These are phyloP conservation scores for Silurus lanzhouensis DNA, from an alignment of 2,797 vertebrate species.

Conservation along the genomic window DNA sequence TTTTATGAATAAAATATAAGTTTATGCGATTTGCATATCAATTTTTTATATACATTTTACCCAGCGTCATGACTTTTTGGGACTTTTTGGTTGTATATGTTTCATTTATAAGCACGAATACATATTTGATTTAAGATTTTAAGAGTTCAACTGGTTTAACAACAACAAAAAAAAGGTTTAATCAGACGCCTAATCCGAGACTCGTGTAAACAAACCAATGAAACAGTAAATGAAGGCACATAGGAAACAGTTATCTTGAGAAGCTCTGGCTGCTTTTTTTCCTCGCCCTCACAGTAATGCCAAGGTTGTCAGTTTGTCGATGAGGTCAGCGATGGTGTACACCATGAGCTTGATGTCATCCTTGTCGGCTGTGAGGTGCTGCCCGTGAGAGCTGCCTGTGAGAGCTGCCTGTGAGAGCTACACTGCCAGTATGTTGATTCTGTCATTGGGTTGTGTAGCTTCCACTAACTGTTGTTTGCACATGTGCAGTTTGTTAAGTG, in stretches of 20 bases:
- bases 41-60: too few species aligned
- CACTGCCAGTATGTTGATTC: too few species aligned
- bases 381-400: constrained; percentile 69
- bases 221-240: constrained; percentile 56
- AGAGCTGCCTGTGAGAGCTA: constrained; percentile 59
- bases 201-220: constrained; percentile 14
- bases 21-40: too few species aligned
- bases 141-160: too few species aligned
- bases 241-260: constrained; percentile 53
- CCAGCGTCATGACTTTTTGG: too few species aligned
- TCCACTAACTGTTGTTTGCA: too few species aligned
- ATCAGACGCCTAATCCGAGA: constrained; percentile 28
- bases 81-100: too few species aligned
- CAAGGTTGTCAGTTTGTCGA: constrained; percentile 89
- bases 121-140: too few species aligned
- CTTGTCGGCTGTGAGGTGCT: constrained; percentile 74
- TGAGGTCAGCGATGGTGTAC: constrained; percentile 95
- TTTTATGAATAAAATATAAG: too few species aligned
- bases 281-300: constrained; percentile 63
- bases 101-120: too few species aligned
- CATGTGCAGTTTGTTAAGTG: too few species aligned
- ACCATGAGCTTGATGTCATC: constrained; percentile 93
- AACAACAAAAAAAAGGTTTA: constrained; percentile 10
- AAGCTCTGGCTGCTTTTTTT: constrained; percentile 15
- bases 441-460: too few species aligned